A percentile compares a stretch with the other conserved stretches of the same genome.
phyloP scores from a whole-genome alignment of 1,140 invertebrate species.

The Sipha flava region DNA sequence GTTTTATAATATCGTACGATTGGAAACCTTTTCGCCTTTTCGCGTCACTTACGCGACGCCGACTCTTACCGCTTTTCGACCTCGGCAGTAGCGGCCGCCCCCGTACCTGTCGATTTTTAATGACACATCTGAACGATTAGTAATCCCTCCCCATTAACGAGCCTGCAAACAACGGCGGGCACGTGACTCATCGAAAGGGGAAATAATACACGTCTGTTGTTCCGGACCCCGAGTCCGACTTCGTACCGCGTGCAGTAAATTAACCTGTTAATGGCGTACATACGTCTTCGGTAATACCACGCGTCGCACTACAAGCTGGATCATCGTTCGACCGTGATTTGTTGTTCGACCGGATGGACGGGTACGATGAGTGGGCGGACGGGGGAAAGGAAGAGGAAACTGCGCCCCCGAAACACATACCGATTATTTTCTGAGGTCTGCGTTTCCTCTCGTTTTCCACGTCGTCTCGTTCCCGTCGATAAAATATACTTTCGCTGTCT shows the following conservation, averaged over 20 bases:
- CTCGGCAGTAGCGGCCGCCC: too few relatives aligned
- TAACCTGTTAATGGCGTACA: neutral
- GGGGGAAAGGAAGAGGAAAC: neutral
- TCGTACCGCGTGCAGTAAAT: neutral
- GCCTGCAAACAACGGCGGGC: neutral
- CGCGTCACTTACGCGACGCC: too few relatives aligned
- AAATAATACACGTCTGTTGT: neutral
- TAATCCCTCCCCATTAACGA: neutral
- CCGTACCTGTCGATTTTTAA: too few relatives aligned
- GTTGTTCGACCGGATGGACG: neutral
- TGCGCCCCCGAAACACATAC: too few relatives aligned
- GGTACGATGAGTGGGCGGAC: too few relatives aligned
- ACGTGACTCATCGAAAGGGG: constrained; percentile 3
- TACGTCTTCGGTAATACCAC: too few relatives aligned
- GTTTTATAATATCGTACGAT: too few relatives aligned
- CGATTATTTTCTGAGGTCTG: neutral
- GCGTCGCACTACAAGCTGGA: too few relatives aligned
- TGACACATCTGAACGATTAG: neutral
- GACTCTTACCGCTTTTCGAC: neutral
- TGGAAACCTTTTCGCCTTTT: too few relatives aligned
- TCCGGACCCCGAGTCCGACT: neutral
- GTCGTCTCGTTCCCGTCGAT: neutral
- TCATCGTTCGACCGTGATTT: neutral
- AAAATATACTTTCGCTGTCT: too few relatives aligned
- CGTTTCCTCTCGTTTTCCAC: neutral